Evolutionary conservation across 2,797 vertebrate species (phyloP), one percentile per base, ranked within the genome.

Genomic region (Pampus argenteus): DNA sequence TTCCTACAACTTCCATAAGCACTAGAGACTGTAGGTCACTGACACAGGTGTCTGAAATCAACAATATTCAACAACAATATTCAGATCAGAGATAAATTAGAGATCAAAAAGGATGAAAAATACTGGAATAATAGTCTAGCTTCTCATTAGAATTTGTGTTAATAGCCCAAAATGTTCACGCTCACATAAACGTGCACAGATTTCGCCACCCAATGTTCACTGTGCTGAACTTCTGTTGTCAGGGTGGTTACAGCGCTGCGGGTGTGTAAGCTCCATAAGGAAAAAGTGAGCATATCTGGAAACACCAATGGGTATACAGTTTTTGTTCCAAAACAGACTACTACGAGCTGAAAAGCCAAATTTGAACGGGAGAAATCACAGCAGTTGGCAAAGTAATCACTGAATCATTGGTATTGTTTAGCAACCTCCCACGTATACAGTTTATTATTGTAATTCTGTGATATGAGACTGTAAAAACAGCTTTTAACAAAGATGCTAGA

Each of bases 291-390:
- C 4, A n/a, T 26, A 54, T 64, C 34, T 31, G 22, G 7, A 38
- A 51, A 31, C 45, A 51, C n/a, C 8, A 10, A 7, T 3, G 4
- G 36, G 34, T 20, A 36, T 22, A 34, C 34, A 15, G 11, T 25
- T 5, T 56, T 44, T 31, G 40, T 26, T 50, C 28, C 6, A 6
- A n/a, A 40, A 28, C 57, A 52, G 23, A 8, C 17, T 6, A 8
- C 17, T 6, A 5, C 6, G 25, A 62, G 56, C 42, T 40, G 22
- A 1, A 7, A 40, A 42, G 22, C 23, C 44, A 50, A 25, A 58
- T 51, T 45, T 42, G 13, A 61, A 74, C 56, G 58, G 45, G 66
- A 74, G 59, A 74, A 78, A 78, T 64, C 26, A 50, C 28, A 66
- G 60, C 51, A 26, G 9, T 66, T 49, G 34, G 66, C 47, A 50